Conservation (phyloP, 2,888 invertebrate species). For the Dermolepida albohirtum region DNA sequence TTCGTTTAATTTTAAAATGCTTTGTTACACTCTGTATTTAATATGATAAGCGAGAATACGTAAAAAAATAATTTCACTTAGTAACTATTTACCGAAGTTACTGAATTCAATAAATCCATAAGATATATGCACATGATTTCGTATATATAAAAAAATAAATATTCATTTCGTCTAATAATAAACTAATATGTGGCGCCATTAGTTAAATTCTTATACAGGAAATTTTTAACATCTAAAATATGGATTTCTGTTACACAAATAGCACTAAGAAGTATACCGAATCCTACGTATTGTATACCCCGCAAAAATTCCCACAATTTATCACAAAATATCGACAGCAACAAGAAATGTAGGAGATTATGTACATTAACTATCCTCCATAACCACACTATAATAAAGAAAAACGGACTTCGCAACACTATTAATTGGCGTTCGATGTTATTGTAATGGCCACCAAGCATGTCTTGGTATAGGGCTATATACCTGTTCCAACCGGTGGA, state of each 20-base stretch:
- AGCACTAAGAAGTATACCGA: slow-evolving; percentile 74
- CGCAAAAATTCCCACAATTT: slow-evolving; percentile 83
- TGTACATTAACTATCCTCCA: slow-evolving; percentile 87
- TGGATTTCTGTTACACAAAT: slow-evolving; percentile 81
- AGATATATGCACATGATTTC: no score
- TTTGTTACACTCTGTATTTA: no score
- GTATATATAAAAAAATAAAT: background rate
- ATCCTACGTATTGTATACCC: slow-evolving; percentile 78
- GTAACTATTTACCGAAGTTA: no score
- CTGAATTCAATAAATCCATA: no score
- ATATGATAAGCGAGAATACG: no score
- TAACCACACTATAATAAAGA: slow-evolving; percentile 78
- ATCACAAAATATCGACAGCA: slow-evolving; percentile 84
- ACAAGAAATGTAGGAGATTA: slow-evolving; percentile 78
- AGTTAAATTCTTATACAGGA: slow-evolving; percentile 67
- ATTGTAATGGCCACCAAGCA: slow-evolving; percentile 75
- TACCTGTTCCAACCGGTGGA: slow-evolving; percentile 88
- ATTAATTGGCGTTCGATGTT: slow-evolving; percentile 70
- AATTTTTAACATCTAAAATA: slow-evolving; percentile 71
- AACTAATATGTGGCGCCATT: slow-evolving; percentile 55
- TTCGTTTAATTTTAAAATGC: no score
- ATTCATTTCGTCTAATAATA: slow-evolving; percentile 3
- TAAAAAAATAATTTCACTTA: no score
- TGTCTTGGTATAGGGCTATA: slow-evolving; percentile 81
- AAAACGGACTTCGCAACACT: slow-evolving; percentile 78